Base-by-base conservation (phyloP, 2,888 invertebrate genomes). In the Acanthopleura granulata region DNA sequence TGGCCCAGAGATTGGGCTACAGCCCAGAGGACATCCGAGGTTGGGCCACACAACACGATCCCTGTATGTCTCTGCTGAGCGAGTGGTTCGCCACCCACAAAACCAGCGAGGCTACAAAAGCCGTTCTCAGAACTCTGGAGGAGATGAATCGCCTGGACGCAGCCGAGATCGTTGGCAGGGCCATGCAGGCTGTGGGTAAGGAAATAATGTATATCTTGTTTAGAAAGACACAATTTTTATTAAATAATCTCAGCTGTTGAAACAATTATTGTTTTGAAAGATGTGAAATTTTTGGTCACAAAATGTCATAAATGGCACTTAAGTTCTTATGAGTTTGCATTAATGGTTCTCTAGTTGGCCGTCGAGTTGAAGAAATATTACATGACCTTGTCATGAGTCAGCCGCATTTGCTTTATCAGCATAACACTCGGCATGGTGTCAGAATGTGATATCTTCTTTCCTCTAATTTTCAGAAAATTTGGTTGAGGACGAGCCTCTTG, bases 41-140 rank as follows among this genome's bases (percentile, higher is more conserved):
- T 22, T 89, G 89, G 89, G 85, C 88, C 3, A 85, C 84, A 69
- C 88, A 87, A 73, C 75, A 84, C 25, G 88, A 89, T 75, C 89
- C 89, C 3, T 89, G 88, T 74, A 86, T 89, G 87, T 82, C 86
- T 9, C 74, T 89, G 78, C 80, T 90, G 18, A 86, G 85, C 79
- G 89, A 89, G 77, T 90, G 89, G 88, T 90, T 86, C 77, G 84
- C 88, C 72, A 87, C 85, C 16, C 86, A 88, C 77, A 89, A 86
- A 76, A 87, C 86, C 14, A 83, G 86, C 72, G 89, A 89, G 76
- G 84, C 84, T 9, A 85, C 82, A 9, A 77, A 79, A 73, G 88
- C 83, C 27, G 79, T 90, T 15, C 78, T 88, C 62, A 85, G 81
- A n/a, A 78, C 80, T n/a, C 81, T 90, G 14, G 84, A 85, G 66